phyloP scores from a whole-genome alignment of 2,888 invertebrate species.

The Drosophila lacicola region DNA sequence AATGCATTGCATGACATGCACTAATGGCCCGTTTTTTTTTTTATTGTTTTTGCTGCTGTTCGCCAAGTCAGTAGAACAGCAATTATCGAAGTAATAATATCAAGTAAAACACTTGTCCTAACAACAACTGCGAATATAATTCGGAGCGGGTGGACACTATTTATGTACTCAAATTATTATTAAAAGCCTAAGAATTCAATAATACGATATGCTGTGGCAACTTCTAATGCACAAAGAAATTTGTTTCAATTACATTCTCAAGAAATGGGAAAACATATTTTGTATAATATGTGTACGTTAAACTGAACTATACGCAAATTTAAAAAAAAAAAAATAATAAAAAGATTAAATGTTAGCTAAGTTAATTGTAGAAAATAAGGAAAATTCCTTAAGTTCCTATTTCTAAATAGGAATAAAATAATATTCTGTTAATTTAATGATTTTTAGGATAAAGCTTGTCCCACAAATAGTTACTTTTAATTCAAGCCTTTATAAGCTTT shows the following conservation, averaged over 20 bases:
- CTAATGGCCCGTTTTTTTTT: neutral
- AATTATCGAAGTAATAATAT: slow-evolving; percentile 28
- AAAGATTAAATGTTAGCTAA: neutral
- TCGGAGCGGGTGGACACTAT: neutral
- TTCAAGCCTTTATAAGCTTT: too few species aligned
- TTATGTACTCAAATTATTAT: slow-evolving; percentile 4
- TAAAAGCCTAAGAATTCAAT: slow-evolving; percentile 10
- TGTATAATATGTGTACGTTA: neutral
- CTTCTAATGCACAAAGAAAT: neutral
- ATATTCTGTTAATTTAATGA: too few species aligned
- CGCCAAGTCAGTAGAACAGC: slow-evolving; percentile 22
- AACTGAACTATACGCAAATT: too few species aligned
- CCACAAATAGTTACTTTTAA: too few species aligned
- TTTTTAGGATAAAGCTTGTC: too few species aligned
- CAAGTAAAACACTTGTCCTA: slow-evolving; percentile 18
- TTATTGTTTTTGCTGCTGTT: slow-evolving; percentile 9
- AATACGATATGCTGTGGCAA: slow-evolving; percentile 13
- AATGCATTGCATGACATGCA: slow-evolving; percentile 34
- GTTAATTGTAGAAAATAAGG: too few species aligned
- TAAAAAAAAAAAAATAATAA: neutral
- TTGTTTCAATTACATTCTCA: slow-evolving; percentile 3
- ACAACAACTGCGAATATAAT: slow-evolving; percentile 32
- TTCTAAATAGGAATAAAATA: too few species aligned
- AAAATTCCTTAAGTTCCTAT: too few species aligned
- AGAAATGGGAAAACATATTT: slow-evolving; percentile 10